Percentiles rank a stretch among this genome's conserved stretches.
phyloP scores from a whole-genome alignment of 2,888 invertebrate species.

The Trissonchulus sp. region DNA sequence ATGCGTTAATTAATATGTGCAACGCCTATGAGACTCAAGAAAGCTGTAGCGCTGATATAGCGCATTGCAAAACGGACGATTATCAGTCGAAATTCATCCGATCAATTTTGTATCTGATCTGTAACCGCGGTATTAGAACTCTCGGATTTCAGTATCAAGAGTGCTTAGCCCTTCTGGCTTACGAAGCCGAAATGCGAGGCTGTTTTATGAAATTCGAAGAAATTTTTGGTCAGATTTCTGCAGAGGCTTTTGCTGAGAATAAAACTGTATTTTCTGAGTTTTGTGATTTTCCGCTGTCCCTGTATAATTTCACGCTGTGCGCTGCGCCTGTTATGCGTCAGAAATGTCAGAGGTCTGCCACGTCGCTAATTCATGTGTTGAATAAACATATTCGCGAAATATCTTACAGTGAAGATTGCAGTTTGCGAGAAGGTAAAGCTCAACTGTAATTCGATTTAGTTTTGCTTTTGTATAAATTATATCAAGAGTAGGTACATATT shows the following conservation, averaged over 20 bases:
- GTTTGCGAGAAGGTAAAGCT: neutral
- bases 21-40: neutral
- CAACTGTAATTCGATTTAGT: too few species aligned
- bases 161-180: neutral
- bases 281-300: neutral
- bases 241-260: neutral
- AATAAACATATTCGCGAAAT: neutral
- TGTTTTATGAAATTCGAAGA: neutral
- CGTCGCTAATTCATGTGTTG: neutral
- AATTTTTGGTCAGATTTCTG: neutral
- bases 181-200: neutral
- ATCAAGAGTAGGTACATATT: too few species aligned
- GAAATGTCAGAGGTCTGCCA: neutral
- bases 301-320: neutral
- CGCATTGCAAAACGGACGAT: neutral
- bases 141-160: neutral
- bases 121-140: neutral
- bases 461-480: too few species aligned
- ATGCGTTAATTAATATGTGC: neutral
- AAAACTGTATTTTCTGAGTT: neutral
- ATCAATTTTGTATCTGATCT: neutral
- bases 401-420: neutral
- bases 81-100: neutral
- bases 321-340: neutral
- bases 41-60: neutral